Base-by-base conservation (phyloP, 2,797 vertebrate species). In the Helicolenus hilgendorfi region DNA sequence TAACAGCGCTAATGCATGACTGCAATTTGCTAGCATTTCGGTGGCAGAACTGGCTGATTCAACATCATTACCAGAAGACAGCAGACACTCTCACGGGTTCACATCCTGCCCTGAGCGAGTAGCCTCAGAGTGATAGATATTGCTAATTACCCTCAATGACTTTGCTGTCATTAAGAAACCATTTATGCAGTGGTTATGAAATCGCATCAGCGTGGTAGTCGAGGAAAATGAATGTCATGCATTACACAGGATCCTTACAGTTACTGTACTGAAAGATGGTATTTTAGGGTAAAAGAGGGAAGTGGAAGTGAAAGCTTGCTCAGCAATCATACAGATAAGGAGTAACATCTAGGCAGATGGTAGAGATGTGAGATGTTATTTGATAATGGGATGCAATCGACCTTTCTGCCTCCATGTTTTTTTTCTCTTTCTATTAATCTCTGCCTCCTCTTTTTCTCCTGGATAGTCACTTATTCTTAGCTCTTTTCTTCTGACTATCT, bases 401-500 rank as follows among this genome's bases (percentile, higher is more conserved):
- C 85, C 77, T 79, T 79, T 89, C 14, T 59, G 26, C 56, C 62
- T 33, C 26, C 7, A 1, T 64, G 3, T 20, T 69, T 77, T 72
- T 73, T n/a, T 11, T 77, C 71, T 75, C 79, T 62, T 78, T 89
- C 73, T 83, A 81, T 90, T 83, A 80, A 91, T 91, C 84, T 86
- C 63, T 60, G 35, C 3, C 67, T 78, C 45, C 73, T 86, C 58
- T 85, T 90, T 91, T 91, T 20, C 80, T 94, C 89, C 83, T 91
- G 81, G 71, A 85, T 84, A 87, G 89, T 92, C 94, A 88, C 85
- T 75, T 88, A 86, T 71, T 75, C 41, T 68, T 41, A 69, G 3
- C n/a, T 35, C 77, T 71, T 92, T 73, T 55, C 62, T 63, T 22
- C 60, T 3, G 55, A 38, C 45, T 72, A 29, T 74, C 74, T 86